These are phyloP conservation scores for Eulemur rubriventer DNA, from an alignment of 2,797 vertebrate species.

Conservation along the genomic window DNA sequence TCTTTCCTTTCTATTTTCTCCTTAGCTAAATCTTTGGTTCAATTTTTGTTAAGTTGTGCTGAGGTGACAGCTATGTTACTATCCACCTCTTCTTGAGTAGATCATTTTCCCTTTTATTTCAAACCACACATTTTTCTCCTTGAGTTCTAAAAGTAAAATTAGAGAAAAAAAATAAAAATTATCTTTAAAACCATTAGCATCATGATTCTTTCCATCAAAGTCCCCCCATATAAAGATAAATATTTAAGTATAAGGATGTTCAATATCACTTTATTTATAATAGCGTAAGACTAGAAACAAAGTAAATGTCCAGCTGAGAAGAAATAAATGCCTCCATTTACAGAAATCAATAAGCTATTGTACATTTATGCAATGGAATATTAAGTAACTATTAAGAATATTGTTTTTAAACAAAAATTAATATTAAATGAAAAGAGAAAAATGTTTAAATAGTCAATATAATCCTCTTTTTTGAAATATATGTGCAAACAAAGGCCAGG, in stretches of 20 bases:
- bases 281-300: background rate
- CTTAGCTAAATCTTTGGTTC: background rate
- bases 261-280: background rate
- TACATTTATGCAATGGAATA: background rate
- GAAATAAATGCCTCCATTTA: background rate
- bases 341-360: background rate
- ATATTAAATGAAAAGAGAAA: background rate
- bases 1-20: background rate
- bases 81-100: background rate
- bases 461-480: background rate
- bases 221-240: background rate
- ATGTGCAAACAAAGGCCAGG: background rate
- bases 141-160: background rate
- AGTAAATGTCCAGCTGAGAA: background rate
- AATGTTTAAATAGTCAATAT: background rate
- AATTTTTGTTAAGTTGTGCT: background rate
- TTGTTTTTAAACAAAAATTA: background rate
- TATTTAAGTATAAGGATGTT: background rate
- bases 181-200: background rate
- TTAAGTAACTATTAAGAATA: background rate
- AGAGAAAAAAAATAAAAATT: background rate
- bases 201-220: background rate
- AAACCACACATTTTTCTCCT: background rate
- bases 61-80: background rate
- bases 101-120: background rate